Evolutionary conservation across 2,797 vertebrate species (phyloP).

Genomic region (Hirundo rustica): DNA sequence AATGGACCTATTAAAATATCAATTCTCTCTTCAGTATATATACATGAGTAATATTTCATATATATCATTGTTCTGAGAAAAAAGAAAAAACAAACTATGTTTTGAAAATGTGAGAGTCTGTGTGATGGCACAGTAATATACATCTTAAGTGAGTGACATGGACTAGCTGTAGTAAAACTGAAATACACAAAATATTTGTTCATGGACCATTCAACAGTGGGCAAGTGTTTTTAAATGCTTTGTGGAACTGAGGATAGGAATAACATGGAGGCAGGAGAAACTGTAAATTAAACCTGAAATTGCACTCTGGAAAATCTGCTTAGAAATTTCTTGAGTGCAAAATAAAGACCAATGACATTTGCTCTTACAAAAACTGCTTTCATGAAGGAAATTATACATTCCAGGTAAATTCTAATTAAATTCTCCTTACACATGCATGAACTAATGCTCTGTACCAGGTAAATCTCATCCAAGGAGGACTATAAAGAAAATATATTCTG

Average conservation of each 20-base stretch:
- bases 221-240: background rate
- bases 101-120: background rate
- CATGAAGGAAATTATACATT: background rate
- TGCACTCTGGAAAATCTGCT: background rate
- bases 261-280: rapidly evolving
- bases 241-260: background rate
- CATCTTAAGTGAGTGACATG: background rate
- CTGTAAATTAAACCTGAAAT: background rate
- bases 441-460: background rate
- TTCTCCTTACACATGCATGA: background rate
- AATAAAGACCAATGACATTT: background rate
- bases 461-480: background rate
- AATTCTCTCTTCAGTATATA: background rate
- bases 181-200: background rate
- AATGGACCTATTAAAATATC: background rate
- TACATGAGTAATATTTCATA: background rate
- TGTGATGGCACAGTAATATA: background rate
- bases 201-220: background rate
- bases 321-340: background rate
- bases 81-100: background rate
- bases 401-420: background rate
- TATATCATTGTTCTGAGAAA: background rate
- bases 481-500: background rate
- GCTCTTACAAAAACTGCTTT: background rate
- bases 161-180: background rate